These are phyloP conservation scores for Eubasilissa regina DNA, from an alignment of 1,140 invertebrate genomes.

Conservation along the genomic window DNA sequence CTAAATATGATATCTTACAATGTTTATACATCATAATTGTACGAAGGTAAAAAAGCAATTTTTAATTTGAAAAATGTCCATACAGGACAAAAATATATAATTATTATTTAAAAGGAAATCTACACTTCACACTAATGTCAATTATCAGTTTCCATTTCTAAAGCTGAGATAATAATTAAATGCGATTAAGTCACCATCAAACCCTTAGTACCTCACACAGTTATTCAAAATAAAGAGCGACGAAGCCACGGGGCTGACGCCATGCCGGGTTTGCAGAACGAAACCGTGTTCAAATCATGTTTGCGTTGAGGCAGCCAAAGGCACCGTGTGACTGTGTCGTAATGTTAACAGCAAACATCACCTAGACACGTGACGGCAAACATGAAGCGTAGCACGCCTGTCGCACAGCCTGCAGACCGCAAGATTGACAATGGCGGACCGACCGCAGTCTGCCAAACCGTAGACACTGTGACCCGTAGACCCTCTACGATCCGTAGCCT, in stretches of 20 bases:
- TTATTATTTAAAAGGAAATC: no score
- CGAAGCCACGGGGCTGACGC: conserved; percentile 6
- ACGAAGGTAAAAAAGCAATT: no score
- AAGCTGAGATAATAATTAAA: no score
- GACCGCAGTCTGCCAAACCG: conserved; percentile 38
- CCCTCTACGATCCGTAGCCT: background rate
- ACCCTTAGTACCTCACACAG: background rate
- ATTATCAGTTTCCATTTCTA: no score
- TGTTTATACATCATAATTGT: no score
- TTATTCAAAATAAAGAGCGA: background rate
- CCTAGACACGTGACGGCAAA: conserved; percentile 44
- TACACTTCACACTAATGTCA: no score
- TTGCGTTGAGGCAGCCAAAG: background rate
- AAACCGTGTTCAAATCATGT: conserved; percentile 27
- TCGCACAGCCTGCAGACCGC: conserved; percentile 33
- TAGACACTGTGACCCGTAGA: conserved; percentile 2
- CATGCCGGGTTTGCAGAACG: background rate
- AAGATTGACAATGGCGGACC: conserved; percentile 51
- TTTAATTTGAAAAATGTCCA: no score
- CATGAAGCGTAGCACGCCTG: conserved; percentile 7
- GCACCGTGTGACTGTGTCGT: conserved; percentile 27
- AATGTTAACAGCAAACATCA: conserved; percentile 51
- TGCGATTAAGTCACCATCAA: background rate
- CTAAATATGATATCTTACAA: no score
- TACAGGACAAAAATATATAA: no score